Base-by-base conservation (phyloP, 2,888 invertebrate species). In the Bombylius discolor region DNA sequence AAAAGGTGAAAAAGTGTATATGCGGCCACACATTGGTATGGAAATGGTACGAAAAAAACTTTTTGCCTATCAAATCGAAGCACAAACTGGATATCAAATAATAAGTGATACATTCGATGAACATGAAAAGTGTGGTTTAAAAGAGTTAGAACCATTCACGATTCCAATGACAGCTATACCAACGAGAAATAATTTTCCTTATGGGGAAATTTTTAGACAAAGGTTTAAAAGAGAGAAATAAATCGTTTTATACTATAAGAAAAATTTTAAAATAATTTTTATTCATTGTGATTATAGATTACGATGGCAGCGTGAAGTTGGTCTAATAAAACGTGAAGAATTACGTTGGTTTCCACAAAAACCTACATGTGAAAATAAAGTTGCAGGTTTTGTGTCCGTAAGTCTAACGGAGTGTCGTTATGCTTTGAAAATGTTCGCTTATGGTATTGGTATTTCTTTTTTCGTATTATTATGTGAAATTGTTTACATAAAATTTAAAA, bases 21-120 rank as follows among this genome's bases (percentile, higher is more conserved):
- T 77, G 62, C 73, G 74, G 54, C 78, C 79, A 3, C 63, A 70
- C 13, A 72, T 77, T n/a, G 82, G 82, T 13, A 77, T 82, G 62
- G 74, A 73, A 52, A 75, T 73, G 56, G 72, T 82, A 65, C 77
- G 80, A 49, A 73, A 74, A 0, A 78, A 77, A 0, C 69, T 79
- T 34, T 81, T 79, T 64, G 82, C 81, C 3, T 82, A 79, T 63
- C 80, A 81, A 71, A 80, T 81, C 56, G 82, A 82, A 62, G 70
- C 77, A 33, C 77, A 77, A 50, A 73, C 81, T 1, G 82, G 79
- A 9, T 81, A 81, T 67, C 79, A 81, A 61, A 73, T 81, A 14
- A 80, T 82, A 59, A 78, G 78, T 66, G 76, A 78, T 63, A 81
- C 81, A 3, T 83, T 77, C 65, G 77, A 75, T 59, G 82, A 82